These are phyloP conservation scores for Acipenser transmontanus DNA, from an alignment of 2,797 vertebrate genomes.

Conservation along the genomic window DNA sequence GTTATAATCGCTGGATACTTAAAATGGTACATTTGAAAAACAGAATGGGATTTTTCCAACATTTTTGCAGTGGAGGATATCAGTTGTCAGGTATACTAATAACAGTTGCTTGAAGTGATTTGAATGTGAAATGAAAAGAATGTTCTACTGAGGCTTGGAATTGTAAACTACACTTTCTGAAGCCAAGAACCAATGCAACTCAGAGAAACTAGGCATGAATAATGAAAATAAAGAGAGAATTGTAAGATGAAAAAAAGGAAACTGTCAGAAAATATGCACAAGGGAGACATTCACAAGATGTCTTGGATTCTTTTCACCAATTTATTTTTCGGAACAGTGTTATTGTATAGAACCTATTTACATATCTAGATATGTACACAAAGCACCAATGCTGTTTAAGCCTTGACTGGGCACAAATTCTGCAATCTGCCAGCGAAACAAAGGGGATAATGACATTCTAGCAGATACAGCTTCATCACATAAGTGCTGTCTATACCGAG, in stretches of 20 bases:
- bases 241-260: constrained; percentile 44
- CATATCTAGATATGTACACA: constrained; percentile 93
- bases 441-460: constrained; percentile 67
- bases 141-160: constrained; percentile 77
- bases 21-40: constrained; percentile 24
- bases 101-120: constrained; percentile 71
- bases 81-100: constrained; percentile 51
- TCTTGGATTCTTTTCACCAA: constrained; percentile 83
- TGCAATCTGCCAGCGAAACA: constrained; percentile 73
- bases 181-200: constrained; percentile 44
- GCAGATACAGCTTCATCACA: constrained; percentile 87
- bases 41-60: constrained; percentile 13
- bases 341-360: constrained; percentile 97
- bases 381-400: constrained; percentile 93
- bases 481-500: constrained; percentile 87
- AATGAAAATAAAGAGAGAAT: constrained; percentile 60
- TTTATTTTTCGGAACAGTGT: constrained; percentile 88
- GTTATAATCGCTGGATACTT: constrained; percentile 30
- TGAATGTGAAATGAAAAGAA: constrained; percentile 60
- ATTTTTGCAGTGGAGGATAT: constrained; percentile 46
- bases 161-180: constrained; percentile 48
- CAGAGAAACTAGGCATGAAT: constrained; percentile 81
- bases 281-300: constrained; percentile 86
- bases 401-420: constrained; percentile 71
- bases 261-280: constrained; percentile 86